These are phyloP conservation scores for Phlogophora meticulosa DNA, from an alignment of 2,888 invertebrate species.

Conservation along the genomic window DNA sequence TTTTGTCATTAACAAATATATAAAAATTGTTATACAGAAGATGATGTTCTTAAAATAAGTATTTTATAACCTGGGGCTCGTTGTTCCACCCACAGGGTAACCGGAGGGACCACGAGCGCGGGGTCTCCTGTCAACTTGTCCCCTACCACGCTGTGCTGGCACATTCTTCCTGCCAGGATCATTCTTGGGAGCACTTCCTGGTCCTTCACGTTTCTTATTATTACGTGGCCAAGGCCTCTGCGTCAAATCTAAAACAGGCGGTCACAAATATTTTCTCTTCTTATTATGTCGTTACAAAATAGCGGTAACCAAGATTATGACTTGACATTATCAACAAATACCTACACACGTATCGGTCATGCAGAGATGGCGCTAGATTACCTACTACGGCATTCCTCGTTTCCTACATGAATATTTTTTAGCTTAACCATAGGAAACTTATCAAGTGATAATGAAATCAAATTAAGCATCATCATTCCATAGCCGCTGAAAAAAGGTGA, in stretches of 20 bases:
- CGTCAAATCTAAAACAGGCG: conserved; percentile 76
- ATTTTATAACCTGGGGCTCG: conserved; percentile 92
- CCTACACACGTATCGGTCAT: not conserved
- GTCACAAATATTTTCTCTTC: not conserved
- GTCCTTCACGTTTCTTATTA: conserved; percentile 93
- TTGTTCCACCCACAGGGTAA: conserved; percentile 92
- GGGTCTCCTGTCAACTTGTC: conserved; percentile 94
- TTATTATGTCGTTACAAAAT: not conserved
- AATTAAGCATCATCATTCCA: conserved; percentile 22
- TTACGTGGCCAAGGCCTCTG: conserved; percentile 92
- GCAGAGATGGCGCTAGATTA: conserved; percentile 30
- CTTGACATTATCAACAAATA: conserved; percentile 30
- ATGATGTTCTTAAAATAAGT: conserved; percentile 13
- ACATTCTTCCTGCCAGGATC: conserved; percentile 93
- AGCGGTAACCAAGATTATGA: not conserved
- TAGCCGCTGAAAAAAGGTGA: too few relatives aligned
- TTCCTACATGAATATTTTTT: not conserved
- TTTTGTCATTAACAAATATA: too few relatives aligned
- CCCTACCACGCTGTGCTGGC: conserved; percentile 92
- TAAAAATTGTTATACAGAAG: too few relatives aligned
- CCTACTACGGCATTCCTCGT: not conserved
- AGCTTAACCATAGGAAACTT: not conserved
- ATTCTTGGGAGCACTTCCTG: conserved; percentile 91
- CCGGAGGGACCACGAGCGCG: conserved; percentile 91
- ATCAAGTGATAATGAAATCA: conserved; percentile 35